phyloP scores from a whole-genome alignment of 2,113 vertebrate genomes.

The Hymenochirus boettgeri region DNA sequence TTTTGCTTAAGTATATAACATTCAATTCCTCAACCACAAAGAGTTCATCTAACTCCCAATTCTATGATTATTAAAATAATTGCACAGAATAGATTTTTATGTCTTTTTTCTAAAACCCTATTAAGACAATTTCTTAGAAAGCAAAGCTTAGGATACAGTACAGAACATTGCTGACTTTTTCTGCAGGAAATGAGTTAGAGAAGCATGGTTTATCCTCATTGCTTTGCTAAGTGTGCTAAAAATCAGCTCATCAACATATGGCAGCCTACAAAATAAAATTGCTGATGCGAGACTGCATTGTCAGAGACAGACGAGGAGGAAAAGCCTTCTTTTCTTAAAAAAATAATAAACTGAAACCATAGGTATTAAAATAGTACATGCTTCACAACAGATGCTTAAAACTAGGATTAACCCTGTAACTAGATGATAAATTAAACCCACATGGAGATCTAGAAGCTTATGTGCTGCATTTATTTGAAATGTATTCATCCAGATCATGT shows the following conservation, averaged over 20 bases:
- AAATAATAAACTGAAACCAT: conserved; percentile 29
- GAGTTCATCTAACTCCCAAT: too few relatives aligned
- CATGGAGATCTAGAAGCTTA: background rate
- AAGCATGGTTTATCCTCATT: conserved; percentile 16
- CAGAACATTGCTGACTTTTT: conserved; percentile 16
- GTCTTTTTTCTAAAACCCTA: too few relatives aligned
- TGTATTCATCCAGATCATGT: too few relatives aligned
- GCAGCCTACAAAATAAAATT: conserved; percentile 17
- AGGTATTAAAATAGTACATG: conserved; percentile 22
- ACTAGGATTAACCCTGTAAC: conserved; percentile 11
- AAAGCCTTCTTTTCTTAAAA: conserved; percentile 15
- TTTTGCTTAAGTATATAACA: too few relatives aligned
- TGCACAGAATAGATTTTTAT: background rate
- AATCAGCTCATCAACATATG: conserved; percentile 41
- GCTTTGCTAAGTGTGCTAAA: conserved; percentile 28
- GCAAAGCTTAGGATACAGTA: conserved; percentile 3
- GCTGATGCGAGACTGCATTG: conserved; percentile 32
- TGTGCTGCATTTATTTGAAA: background rate
- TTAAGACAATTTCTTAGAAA: background rate
- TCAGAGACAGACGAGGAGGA: conserved; percentile 35
- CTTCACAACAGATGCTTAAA: background rate
- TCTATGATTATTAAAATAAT: background rate
- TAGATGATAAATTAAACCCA: conserved; percentile 5
- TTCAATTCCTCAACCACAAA: too few relatives aligned
- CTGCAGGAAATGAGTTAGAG: conserved; percentile 22